These are phyloP conservation scores for Chiloscyllium plagiosum DNA, from an alignment of 2,113 vertebrate genomes.

Conservation along the genomic window DNA sequence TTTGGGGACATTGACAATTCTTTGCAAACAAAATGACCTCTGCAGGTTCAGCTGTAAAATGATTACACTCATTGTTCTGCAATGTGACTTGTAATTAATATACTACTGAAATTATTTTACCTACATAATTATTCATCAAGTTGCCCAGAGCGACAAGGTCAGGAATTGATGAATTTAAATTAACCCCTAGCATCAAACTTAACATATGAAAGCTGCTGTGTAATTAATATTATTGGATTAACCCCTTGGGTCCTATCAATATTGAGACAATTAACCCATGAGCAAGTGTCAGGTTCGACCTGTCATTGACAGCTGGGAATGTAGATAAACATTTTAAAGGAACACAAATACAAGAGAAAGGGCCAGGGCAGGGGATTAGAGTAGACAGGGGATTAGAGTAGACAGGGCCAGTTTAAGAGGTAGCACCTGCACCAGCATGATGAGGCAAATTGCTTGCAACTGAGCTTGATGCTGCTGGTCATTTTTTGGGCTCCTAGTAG, in stretches of 20 bases:
- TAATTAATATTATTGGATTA: slow-evolving; percentile 30
- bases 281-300: neutral
- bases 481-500: neutral
- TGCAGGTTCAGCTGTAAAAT: neutral
- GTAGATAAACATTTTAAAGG: slow-evolving; percentile 2
- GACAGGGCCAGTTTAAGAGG: neutral
- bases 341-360: neutral
- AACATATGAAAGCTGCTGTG: neutral
- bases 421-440: neutral
- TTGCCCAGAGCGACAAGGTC: slow-evolving; percentile 7
- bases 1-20: slow-evolving; percentile 10
- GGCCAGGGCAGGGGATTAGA: neutral
- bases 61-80: neutral
- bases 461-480: neutral
- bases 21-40: neutral
- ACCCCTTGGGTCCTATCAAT: slow-evolving; percentile 26
- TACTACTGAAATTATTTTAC: neutral
- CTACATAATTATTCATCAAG: neutral
- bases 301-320: neutral
- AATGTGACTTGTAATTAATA: neutral
- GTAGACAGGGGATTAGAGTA: neutral
- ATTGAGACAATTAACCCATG: slow-evolving; percentile 13
- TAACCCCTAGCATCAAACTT: neutral
- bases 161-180: neutral
- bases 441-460: neutral